Evolutionary conservation across 2,888 invertebrate species (phyloP).

Genomic region (Lissonota sp.): DNA sequence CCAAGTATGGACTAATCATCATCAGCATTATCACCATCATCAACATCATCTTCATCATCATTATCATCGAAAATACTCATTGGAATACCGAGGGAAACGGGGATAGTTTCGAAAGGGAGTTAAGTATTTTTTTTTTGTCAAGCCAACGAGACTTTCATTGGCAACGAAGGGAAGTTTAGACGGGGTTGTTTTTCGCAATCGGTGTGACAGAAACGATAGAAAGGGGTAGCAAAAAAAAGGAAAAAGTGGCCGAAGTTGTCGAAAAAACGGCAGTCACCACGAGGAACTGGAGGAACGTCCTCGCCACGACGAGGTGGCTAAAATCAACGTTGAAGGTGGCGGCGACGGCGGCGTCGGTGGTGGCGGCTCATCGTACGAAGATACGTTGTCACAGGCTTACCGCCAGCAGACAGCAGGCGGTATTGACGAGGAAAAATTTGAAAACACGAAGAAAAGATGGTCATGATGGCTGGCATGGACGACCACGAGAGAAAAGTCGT

Average conservation of each 20-base stretch:
- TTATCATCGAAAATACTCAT: not conserved
- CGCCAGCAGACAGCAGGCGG: constrained; percentile 62
- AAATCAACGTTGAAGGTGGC: constrained; percentile 70
- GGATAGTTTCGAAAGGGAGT: too few relatives aligned
- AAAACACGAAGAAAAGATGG: constrained; percentile 85
- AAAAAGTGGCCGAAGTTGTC: constrained; percentile 46
- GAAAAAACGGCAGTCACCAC: constrained; percentile 75
- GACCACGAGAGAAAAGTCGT: constrained; percentile 96
- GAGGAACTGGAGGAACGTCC: constrained; percentile 72
- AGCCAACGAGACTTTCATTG: not conserved
- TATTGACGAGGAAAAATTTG: constrained; percentile 55
- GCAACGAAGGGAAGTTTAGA: not conserved
- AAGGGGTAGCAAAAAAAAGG: constrained; percentile 1
- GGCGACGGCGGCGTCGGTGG: constrained; percentile 65
- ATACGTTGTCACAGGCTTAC: constrained; percentile 61
- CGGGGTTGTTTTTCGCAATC: too few relatives aligned
- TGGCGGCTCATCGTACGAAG: constrained; percentile 55
- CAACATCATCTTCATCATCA: not conserved
- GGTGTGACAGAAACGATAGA: not conserved
- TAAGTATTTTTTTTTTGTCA: too few relatives aligned
- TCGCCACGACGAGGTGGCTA: constrained; percentile 73
- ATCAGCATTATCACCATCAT: not conserved
- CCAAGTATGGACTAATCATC: constrained; percentile 26
- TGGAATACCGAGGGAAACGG: not conserved
- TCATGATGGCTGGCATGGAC: constrained; percentile 92